Percentiles rank a stretch among this genome's conserved stretches.
Evolutionary conservation across 2,113 vertebrate species (phyloP).

Genomic region (Morphnarchus princeps): DNA sequence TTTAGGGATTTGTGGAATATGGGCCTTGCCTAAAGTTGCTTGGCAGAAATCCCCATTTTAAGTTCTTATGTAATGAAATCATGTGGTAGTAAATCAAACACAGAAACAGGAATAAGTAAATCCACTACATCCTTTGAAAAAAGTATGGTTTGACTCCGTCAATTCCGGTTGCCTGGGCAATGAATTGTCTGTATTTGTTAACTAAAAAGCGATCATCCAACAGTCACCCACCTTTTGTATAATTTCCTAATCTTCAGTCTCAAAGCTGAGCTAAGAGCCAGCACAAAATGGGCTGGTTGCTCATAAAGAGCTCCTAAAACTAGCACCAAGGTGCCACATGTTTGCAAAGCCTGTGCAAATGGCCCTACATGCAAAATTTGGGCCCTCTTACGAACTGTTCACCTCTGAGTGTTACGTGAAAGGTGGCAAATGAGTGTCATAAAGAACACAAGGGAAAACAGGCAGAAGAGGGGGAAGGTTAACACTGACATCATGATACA

Average conservation of each 20-base stretch:
- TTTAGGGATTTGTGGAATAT: slow-evolving; percentile 61
- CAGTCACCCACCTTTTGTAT: not conserved
- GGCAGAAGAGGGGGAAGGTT: not conserved
- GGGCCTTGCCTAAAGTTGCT: slow-evolving; percentile 56
- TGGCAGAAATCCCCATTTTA: slow-evolving; percentile 53
- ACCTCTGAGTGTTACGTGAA: rapidly evolving
- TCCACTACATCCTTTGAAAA: slow-evolving; percentile 69
- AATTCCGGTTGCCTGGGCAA: slow-evolving; percentile 29
- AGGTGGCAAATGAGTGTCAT: not conserved
- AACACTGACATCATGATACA: rapidly evolving
- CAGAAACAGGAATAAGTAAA: slow-evolving; percentile 68
- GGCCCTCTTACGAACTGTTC: not conserved
- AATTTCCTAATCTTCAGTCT: not conserved
- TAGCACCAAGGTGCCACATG: not conserved
- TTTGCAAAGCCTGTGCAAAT: not conserved
- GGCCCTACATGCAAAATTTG: not conserved
- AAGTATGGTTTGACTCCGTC: not conserved
- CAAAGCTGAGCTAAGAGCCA: not conserved
- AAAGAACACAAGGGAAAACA: rapidly evolving
- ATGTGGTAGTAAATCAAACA: slow-evolving; percentile 72
- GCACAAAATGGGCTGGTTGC: not conserved
- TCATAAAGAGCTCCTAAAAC: not conserved
- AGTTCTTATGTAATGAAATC: slow-evolving; percentile 70
- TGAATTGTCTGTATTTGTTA: slow-evolving; percentile 52
- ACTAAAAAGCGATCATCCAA: not conserved